Conservation (phyloP, 2,113 vertebrate species). For the Etheostoma spectabile region DNA sequence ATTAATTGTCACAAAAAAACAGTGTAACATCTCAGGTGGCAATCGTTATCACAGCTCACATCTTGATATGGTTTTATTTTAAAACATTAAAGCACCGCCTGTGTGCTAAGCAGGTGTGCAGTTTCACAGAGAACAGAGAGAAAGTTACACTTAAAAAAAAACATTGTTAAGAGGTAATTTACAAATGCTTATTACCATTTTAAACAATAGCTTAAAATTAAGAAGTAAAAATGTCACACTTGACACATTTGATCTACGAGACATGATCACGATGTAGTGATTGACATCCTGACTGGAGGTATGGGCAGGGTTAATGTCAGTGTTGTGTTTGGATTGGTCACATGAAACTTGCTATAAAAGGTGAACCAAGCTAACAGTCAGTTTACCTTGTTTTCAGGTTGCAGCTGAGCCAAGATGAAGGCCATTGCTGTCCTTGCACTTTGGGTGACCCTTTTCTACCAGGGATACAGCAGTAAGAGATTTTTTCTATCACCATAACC, state of each 20-base stretch:
- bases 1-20: background rate
- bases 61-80: constrained; percentile 15
- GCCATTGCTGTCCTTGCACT: constrained; percentile 63
- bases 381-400: constrained; percentile 28
- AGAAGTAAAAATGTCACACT: background rate
- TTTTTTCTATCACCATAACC: background rate
- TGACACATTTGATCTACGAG: background rate
- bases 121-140: constrained; percentile 35
- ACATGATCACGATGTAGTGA: too few species aligned
- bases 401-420: constrained; percentile 70
- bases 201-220: background rate
- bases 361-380: background rate
- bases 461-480: constrained; percentile 80
- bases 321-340: constrained; percentile 27
- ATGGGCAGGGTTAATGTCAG: constrained; percentile 5
- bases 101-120: constrained; percentile 37
- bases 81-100: background rate
- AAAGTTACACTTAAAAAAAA: background rate
- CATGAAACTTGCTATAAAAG: constrained; percentile 73
- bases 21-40: background rate
- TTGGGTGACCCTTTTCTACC: constrained; percentile 65
- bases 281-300: background rate
- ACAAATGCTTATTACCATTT: background rate
- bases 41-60: background rate
- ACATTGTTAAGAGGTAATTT: background rate